A percentile compares a stretch with the other conserved stretches of the same genome.
Evolutionary conservation across 1,140 invertebrate species (phyloP).

Genomic region (Dryas iulia): DNA sequence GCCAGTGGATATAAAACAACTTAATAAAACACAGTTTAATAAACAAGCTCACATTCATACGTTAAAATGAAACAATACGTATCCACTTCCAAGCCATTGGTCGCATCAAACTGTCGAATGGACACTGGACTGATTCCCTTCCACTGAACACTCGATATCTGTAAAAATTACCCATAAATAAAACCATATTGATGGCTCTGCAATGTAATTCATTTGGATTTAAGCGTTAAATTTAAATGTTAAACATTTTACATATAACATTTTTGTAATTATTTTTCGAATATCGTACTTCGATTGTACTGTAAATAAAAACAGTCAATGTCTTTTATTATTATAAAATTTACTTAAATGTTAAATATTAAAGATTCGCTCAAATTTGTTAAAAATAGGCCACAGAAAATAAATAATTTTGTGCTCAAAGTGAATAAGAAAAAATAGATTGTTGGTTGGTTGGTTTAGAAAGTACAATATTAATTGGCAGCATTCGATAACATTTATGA

Average conservation of each 20-base stretch:
- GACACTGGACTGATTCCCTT: conserved; percentile 55
- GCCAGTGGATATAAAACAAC: neutral
- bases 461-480: no score
- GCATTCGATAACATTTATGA: no score
- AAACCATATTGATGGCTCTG: conserved; percentile 22
- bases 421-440: no score
- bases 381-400: no score
- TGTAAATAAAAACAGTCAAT: no score
- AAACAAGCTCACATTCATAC: conserved; percentile 13
- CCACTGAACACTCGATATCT: conserved; percentile 40
- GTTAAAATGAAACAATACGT: conserved; percentile 53
- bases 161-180: conserved; percentile 30
- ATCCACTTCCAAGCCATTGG: conserved; percentile 57
- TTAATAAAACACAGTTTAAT: neutral
- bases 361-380: no score
- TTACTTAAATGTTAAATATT: no score
- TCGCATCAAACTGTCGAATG: conserved; percentile 48
- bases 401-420: no score
- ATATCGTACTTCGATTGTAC: no score
- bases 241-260: neutral
- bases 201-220: conserved; percentile 23
- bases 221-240: neutral
- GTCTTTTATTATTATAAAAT: no score
- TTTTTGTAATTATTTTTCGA: neutral
- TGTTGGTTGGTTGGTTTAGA: no score